Percentiles rank a stretch among this genome's conserved stretches.
phyloP scores from a whole-genome alignment of 1,140 invertebrate species.

The Parapsyche elsis region DNA sequence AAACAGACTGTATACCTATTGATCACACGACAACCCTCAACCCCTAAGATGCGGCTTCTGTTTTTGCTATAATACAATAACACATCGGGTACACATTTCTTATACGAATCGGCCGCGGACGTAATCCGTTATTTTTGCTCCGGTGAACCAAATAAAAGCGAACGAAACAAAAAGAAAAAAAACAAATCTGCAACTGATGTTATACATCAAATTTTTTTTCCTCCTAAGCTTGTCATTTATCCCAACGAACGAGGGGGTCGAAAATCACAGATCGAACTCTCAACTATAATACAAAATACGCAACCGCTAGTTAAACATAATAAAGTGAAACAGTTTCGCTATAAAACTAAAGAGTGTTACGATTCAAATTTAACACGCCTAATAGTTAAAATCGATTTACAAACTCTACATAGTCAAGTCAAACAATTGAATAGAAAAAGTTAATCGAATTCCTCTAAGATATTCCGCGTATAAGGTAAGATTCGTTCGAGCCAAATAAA shows the following conservation, averaged over 20 bases:
- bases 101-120: neutral
- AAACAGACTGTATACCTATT: neutral
- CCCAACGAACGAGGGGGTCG: conserved; percentile 1
- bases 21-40: neutral
- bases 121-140: conserved; percentile 33
- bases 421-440: no score
- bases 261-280: neutral
- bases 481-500: neutral
- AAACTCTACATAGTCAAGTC: no score
- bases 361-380: no score
- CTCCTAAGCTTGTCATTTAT: neutral
- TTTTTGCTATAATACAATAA: neutral
- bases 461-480: no score
- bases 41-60: conserved; percentile 3
- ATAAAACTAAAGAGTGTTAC: no score
- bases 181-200: conserved; percentile 34
- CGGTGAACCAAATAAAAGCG: conserved; percentile 30
- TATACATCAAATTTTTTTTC: conserved; percentile 28
- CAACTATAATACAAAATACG: neutral
- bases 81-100: conserved; percentile 14
- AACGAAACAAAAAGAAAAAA: conserved; percentile 9
- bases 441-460: no score
- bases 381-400: no score
- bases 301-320: neutral
- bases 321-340: neutral